Base-by-base conservation (phyloP, 1,140 invertebrate genomes). In the roundworm (Caenorhabditis elegans) region DNA sequence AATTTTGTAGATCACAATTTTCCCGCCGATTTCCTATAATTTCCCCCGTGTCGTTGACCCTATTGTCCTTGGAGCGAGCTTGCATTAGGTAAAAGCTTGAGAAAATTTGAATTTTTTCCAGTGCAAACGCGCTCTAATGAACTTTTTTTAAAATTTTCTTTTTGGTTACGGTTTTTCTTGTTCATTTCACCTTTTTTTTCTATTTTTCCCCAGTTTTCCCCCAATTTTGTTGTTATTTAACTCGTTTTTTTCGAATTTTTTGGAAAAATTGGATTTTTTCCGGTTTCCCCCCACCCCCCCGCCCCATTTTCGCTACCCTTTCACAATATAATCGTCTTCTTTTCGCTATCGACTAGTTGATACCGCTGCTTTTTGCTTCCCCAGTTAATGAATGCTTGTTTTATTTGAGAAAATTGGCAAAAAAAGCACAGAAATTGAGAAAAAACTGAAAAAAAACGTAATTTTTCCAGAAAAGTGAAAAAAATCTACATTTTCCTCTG, bases 1-100 rank as follows among this genome's bases (percentile, higher is more conserved):
- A 91, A 99, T 99, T 91, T 92, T 98, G 87, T 98, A 43, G 39
- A 43, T 8, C 39, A 5, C 94, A 92, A 19, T 31, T 19, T 31
- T 24, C 26, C 3, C 24, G 31, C 22, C n/a, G 15, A 19, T 31
- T 75, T 53, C 11, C 39, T 24, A 19, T 28, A 3, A 31, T 26
- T n/a, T 13, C 43, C 26, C 28, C 26, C 49, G 5, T n/a, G 1
- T 22, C 24, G 28, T 3, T 43, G 34, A 36, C n/a, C n/a, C n/a
- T n/a, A n/a, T n/a, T n/a, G n/a, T n/a, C n/a, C n/a, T n/a, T n/a
- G n/a, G n/a, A n/a, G n/a, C n/a, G n/a, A n/a, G n/a, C n/a, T n/a
- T n/a, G n/a, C n/a, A n/a, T n/a, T n/a, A n/a, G n/a, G n/a, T n/a
- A n/a, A n/a, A n/a, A n/a, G n/a, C n/a, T n/a, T n/a, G n/a, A n/a